Evolutionary conservation across 2,888 invertebrate species (phyloP), one percentile per base, ranked within the genome.

Genomic region (Drosophila flavopinicola): DNA sequence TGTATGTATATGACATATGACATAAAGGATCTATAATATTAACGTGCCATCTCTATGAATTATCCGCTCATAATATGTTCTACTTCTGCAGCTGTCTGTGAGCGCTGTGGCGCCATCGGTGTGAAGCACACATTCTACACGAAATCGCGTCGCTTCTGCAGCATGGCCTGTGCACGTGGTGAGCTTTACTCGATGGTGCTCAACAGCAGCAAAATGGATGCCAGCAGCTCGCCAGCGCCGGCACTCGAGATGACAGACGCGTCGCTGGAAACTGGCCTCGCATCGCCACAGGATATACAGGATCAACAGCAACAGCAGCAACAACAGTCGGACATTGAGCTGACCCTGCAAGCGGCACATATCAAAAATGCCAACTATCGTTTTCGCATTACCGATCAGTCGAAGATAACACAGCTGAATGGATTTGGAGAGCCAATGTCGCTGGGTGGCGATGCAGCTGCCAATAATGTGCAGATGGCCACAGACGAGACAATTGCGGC

Each of bases 91-190:
- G 96, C 95, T 83, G 95, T 96, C 39, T 96, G 96, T 91, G 95
- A 96, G 90, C 94, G 95, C 90, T 96, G 96, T 90, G 96, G 96
- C 42, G 94, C 95, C 13, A 95, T 96, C 72, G 96, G 96, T 44
- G 96, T 96, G 24, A 96, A 96, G 87, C 96, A 96, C 90, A 95
- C 96, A 10, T 96, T 96, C 91, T 96, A 96, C 88, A 96, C 96
- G 10, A 94, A 95, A 90, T 95, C 96, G 70, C 93, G 96, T 61
- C 93, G 95, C 69, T 96, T 95, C 91, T 96, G 96, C 90, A 96
- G 96, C 88, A 93, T 96, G 92, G 93, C 95, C 15, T 96, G 96
- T 91, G 95, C 96, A 6, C 92, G 95, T 39, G 93, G 93, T 30
- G 91, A 91, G 67, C 78, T 91, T 20, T 91, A 90, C 63, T 90